Conservation (phyloP, 2,113 vertebrate species). For the Varanus salvator region DNA sequence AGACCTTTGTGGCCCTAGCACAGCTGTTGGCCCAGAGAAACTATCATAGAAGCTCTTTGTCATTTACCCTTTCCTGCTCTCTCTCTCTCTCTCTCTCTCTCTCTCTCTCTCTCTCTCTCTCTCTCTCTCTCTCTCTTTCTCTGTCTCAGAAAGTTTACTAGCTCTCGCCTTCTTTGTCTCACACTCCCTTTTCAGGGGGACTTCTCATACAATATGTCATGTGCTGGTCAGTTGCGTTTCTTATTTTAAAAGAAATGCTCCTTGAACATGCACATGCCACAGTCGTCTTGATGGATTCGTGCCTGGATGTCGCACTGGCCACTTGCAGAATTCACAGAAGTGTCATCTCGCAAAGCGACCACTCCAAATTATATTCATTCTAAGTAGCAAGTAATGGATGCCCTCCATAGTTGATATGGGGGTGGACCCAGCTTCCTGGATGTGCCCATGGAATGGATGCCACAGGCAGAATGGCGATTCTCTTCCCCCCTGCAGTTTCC, state of each 20-base stretch:
- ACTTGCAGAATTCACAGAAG: neutral
- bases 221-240: neutral
- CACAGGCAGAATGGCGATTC: no score
- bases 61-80: neutral
- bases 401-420: neutral
- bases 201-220: neutral
- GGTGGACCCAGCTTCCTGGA: no score
- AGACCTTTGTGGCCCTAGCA: neutral
- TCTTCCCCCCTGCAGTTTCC: no score
- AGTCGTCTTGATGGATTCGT: neutral
- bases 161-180: neutral
- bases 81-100: neutral
- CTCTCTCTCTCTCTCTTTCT: neutral
- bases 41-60: neutral
- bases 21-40: neutral
- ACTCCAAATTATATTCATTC: neutral
- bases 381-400: neutral
- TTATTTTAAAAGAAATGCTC: neutral
- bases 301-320: neutral
- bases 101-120: no score
- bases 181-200: neutral
- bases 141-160: neutral
- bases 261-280: neutral
- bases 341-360: neutral
- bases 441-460: no score